Conservation (phyloP, 2,797 vertebrate genomes). For the Lutjanus campechanus region DNA sequence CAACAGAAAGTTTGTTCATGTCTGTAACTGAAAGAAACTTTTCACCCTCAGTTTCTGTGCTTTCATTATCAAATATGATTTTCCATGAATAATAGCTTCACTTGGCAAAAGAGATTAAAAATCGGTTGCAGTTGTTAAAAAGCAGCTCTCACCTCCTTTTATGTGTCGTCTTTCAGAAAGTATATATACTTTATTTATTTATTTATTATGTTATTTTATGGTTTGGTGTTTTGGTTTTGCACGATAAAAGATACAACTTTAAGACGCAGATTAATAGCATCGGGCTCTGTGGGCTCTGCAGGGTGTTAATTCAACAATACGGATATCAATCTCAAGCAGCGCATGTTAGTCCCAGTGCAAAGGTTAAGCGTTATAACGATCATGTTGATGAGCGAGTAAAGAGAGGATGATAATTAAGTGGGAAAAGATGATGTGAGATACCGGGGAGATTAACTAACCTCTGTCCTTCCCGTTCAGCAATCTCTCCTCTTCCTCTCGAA, state of each 20-base stretch:
- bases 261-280: neutral
- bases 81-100: neutral
- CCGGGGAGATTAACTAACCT: slow-evolving; percentile 80
- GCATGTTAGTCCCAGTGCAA: neutral
- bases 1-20: no score
- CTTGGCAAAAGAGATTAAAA: neutral
- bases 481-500: slow-evolving; percentile 90
- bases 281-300: neutral
- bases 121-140: neutral
- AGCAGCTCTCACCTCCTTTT: neutral
- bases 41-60: neutral
- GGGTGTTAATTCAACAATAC: neutral
- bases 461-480: slow-evolving; percentile 92
- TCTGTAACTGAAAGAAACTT: neutral
- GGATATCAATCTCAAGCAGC: neutral
- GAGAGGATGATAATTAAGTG: neutral
- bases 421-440: neutral
- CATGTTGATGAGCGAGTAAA: neutral
- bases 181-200: neutral
- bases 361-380: neutral
- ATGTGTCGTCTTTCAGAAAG: neutral
- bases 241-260: neutral
- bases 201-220: neutral
- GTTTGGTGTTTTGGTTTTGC: neutral
- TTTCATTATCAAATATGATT: neutral